Percentiles rank a stretch among this genome's conserved stretches.
Conservation (phyloP, 2,113 vertebrate genomes). For the Bungarus multicinctus region DNA sequence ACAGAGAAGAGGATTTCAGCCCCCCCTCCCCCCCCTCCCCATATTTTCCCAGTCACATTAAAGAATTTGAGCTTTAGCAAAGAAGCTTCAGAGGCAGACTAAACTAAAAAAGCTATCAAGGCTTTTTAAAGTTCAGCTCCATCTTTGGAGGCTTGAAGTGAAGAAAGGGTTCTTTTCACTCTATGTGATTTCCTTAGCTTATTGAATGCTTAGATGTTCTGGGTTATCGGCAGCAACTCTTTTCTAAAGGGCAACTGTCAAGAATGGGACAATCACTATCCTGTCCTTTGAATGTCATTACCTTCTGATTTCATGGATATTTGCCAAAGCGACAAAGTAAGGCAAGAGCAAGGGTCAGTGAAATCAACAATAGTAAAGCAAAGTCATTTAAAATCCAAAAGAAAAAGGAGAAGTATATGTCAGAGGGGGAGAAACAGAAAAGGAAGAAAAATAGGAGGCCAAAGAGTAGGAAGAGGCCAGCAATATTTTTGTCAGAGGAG, state of each 20-base stretch:
- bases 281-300: not conserved
- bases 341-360: not conserved
- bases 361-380: not conserved
- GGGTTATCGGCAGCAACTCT: not conserved
- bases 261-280: not conserved
- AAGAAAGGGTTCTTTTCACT: not conserved
- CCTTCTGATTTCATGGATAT: not conserved
- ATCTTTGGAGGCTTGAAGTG: not conserved
- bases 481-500: not conserved
- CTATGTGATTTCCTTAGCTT: not conserved
- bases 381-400: not conserved
- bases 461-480: not conserved
- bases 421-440: not conserved
- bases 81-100: not conserved
- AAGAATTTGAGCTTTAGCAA: not conserved
- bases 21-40: not conserved
- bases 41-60: not conserved
- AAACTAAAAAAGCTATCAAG: not conserved
- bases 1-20: not conserved
- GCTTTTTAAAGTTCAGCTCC: not conserved
- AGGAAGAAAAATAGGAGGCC: not conserved
- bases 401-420: not conserved
- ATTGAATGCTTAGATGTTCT: not conserved
- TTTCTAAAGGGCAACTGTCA: not conserved
- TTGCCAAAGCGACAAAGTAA: not conserved